Evolutionary conservation across 2,797 vertebrate genomes (phyloP).

Genomic region (Erethizon dorsatum): DNA sequence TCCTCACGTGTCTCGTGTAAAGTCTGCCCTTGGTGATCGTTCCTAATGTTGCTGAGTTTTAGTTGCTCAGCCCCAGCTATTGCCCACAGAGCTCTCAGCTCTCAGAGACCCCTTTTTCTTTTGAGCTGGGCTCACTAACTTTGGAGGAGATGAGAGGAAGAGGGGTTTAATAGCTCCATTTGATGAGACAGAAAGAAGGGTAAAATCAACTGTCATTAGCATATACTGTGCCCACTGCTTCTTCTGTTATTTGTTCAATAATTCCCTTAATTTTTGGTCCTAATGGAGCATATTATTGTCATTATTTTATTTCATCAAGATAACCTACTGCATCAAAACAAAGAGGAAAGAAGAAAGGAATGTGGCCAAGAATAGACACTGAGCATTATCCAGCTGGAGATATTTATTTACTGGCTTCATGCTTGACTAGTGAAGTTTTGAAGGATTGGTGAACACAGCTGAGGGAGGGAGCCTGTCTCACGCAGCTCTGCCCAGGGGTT

Average conservation of each 20-base stretch:
- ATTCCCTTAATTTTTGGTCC: conserved; percentile 86
- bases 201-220: conserved; percentile 80
- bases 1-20: not conserved
- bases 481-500: not conserved
- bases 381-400: conserved; percentile 78
- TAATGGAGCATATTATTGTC: conserved; percentile 88
- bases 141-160: not conserved
- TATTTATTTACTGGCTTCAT: conserved; percentile 75
- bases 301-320: conserved; percentile 88
- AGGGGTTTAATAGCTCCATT: conserved; percentile 69
- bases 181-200: conserved; percentile 73
- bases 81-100: not conserved
- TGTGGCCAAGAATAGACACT: not conserved
- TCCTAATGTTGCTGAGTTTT: conserved; percentile 10
- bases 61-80: not conserved
- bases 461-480: conserved; percentile 66
- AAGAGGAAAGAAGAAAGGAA: conserved; percentile 64
- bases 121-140: not conserved
- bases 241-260: conserved; percentile 84
- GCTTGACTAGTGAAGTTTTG: conserved; percentile 58
- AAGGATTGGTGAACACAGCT: conserved; percentile 3
- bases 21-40: not conserved
- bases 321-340: conserved; percentile 84
- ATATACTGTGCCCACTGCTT: conserved; percentile 77
- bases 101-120: not conserved